These are phyloP conservation scores for Orchestia grillus DNA, from an alignment of 1,140 invertebrate genomes.

Conservation along the genomic window DNA sequence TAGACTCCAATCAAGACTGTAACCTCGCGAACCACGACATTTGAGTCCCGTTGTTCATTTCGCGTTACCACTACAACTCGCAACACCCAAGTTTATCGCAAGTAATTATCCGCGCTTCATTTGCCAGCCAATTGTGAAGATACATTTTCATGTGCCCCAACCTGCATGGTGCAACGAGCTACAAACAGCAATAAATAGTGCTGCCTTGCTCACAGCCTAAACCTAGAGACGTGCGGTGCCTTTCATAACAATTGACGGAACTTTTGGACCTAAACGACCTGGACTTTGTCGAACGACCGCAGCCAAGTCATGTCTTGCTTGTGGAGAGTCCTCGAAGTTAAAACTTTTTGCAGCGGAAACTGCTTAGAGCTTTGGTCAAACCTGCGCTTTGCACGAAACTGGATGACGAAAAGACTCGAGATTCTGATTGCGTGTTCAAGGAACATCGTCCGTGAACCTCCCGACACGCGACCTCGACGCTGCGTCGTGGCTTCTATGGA, in stretches of 20 bases:
- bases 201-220: neutral
- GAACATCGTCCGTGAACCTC: neutral
- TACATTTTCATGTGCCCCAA: neutral
- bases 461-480: neutral
- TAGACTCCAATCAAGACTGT: no score
- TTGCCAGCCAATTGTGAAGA: neutral
- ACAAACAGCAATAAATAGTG: neutral
- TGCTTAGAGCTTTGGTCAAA: constrained; percentile 11
- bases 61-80: neutral
- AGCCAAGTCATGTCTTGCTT: constrained; percentile 33
- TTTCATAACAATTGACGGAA: neutral
- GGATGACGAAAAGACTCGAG: neutral
- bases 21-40: neutral
- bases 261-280: neutral
- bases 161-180: neutral
- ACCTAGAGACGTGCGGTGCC: neutral
- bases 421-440: neutral
- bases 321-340: constrained; percentile 34
- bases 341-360: neutral
- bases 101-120: neutral
- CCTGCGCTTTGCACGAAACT: neutral
- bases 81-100: neutral
- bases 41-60: neutral
- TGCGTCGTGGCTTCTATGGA: neutral
- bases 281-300: constrained; percentile 5